Evolutionary conservation across 2,888 invertebrate genomes (phyloP), one percentile per base, ranked within the genome.

Genomic region (Selenia dentaria): DNA sequence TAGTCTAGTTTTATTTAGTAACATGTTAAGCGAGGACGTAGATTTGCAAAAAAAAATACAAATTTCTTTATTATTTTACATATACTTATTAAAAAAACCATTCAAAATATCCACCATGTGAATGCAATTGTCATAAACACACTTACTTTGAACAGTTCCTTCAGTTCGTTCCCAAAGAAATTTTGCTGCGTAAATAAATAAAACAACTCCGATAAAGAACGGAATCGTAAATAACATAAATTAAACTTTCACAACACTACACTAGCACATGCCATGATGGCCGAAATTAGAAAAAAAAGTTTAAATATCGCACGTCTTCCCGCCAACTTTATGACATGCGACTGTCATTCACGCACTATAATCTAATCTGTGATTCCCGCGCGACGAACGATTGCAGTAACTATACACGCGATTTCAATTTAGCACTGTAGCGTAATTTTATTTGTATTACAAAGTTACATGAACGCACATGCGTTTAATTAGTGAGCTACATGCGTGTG

Each of bases 241-340:
- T 67, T 67, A 63, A 56, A 37, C 26, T 59, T 62, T 70, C 85
- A 86, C 87, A 81, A 77, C 84, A 85, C 85, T 70, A 69, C 80
- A 83, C 80, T 71, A 49, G 55, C 74, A 76, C 74, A 64, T 65
- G 66, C 72, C 68, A 62, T 51, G 33, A 44, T 31, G 39, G 44
- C 55, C 49, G 59, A 31, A 37, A 41, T 42, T 32, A 44, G 1
- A 45, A 43, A 57, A 63, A 60, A 62, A 56, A 67, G 65, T 42
- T 54, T 26, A 53, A 60, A 57, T 63, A 55, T 34, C 51, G 59
- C 51, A 68, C 65, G 70, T 67, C 67, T 79, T 85, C 83, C 83
- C 84, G 85, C 83, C 79, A 74, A 76, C 51, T 48, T 52, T 63
- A 63, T 69, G 62, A 70, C 71, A 65, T 53, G 48, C 70, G 69